Base-by-base conservation (phyloP, 2,888 invertebrate genomes). In the Osmoderma eremita region DNA sequence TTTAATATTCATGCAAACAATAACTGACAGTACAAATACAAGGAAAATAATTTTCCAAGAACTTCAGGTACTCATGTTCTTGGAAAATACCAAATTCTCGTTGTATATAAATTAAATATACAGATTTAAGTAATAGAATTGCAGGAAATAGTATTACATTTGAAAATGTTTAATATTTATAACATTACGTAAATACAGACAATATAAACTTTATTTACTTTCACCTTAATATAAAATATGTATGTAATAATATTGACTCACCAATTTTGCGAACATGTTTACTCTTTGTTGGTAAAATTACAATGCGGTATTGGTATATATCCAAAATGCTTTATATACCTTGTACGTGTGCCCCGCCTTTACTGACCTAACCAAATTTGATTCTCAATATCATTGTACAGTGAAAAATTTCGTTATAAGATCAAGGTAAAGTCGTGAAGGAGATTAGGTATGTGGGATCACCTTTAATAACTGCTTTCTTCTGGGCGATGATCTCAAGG, bases 261-360 rank as follows among this genome's bases (percentile, higher is more conserved):
- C 81, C 81, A 82, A 80, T 81, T 82, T 82, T 80, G 81, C 81
- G 75, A 82, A 82, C 81, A 82, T 81, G 79, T 73, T 74, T 73
- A 71, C 58, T 30, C 17, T 74, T 72, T 72, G 74, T 70, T 74
- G 77, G 74, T 76, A 73, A 74, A 75, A 72, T 76, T 74, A 78
- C 75, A 76, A 73, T 78, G 76, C 71, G 69, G 72, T 75, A 75
- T 73, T 72, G 75, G 75, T 38, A 53, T 17, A 17, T 75, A 73
- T 75, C 77, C 76, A 73, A 75, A 74, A 70, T 74, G 69, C 72
- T 74, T 77, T 80, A 76, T 80, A 80, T 79, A 78, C 30, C 30
- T 6, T 30, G 30, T 10, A 10, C 70, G 58, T 62, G 65, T 58
- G 78, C 80, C 80, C 79, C 80, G 77, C 80, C 80, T 77, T 74